Conservation (phyloP, 2,888 invertebrate genomes). For the Baccha elongata region DNA sequence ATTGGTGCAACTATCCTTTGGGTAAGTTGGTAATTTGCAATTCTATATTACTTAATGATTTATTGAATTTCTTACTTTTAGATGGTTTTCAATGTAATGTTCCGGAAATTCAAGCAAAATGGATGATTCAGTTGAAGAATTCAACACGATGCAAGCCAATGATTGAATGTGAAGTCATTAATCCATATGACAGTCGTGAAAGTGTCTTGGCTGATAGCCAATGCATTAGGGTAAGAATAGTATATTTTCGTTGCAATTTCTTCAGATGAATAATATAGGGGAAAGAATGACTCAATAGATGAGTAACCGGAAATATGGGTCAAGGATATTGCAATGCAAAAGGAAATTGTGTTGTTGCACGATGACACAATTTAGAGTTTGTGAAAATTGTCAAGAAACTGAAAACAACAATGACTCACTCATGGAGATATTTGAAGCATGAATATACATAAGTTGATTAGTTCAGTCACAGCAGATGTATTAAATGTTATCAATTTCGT, state of each 20-base stretch:
- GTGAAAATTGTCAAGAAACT: neutral
- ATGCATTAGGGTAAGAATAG: slow-evolving; percentile 83
- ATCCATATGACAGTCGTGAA: slow-evolving; percentile 87
- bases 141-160: slow-evolving; percentile 85
- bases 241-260: neutral
- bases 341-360: slow-evolving; percentile 15
- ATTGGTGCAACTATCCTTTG: slow-evolving; percentile 88
- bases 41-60: neutral
- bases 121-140: slow-evolving; percentile 78
- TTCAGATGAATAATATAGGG: neutral
- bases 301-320: slow-evolving; percentile 12
- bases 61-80: slow-evolving; percentile 71
- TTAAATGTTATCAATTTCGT: slow-evolving; percentile 17
- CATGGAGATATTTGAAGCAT: neutral
- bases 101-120: slow-evolving; percentile 83
- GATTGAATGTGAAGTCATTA: slow-evolving; percentile 87
- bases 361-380: no score
- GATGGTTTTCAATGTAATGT: slow-evolving; percentile 86
- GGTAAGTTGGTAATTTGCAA: slow-evolving; percentile 80
- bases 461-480: neutral
- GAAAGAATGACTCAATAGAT: neutral
- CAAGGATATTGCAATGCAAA: slow-evolving; percentile 23
- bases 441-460: neutral
- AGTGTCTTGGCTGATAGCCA: slow-evolving; percentile 88
- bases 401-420: neutral